Base-by-base conservation (phyloP, 2,113 vertebrate genomes). In the Ptilorrhoa leucosticta region DNA sequence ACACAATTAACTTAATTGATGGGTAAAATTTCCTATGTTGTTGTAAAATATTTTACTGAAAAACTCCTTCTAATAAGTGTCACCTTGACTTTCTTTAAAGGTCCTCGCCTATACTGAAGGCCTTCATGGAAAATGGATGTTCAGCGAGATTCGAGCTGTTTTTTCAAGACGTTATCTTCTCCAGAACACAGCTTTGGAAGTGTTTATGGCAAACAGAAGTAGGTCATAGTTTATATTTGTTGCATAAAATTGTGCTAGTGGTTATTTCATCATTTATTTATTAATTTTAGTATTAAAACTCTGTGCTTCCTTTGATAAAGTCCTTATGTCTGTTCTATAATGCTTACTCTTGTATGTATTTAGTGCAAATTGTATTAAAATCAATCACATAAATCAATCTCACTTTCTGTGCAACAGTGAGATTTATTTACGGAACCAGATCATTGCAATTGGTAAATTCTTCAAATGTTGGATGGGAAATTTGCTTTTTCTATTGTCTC, bases 131-230 rank as follows among this genome's bases (percentile, higher is more conserved):
- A 99, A 99, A 97, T 99, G 99, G 99, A 99, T 99, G 99, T 99
- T 99, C 98, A 99, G 99, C 26, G 99, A 99, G 97, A 99, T 99
- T 95, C 98, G 99, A 39, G 99, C 99, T 4, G 99, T 99, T 39
- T 99, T 99, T 97, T 99, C 99, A 92, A 98, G 99, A 77, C 99
- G 98, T 33, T 99, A 98, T 92, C 99, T 99, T 93, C 98, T 99
- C 42, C 99, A 99, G 95, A 99, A 98, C 97, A 99, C 99, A 13
- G 99, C 99, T 30, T 95, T 99, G 97, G 99, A 99, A 97, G 98
- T 99, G 58, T 99, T 99, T 77, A 99, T 99, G 99, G 99, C 99
- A 93, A 99, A 99, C 96, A 98, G 99, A 98, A 99, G 99, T 99
- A 98, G 96, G 98, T 93, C 48, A 81, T 60, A 57, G 21, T 69